A percentile compares a stretch with the other conserved stretches of the same genome.
Conservation (phyloP, 2,113 vertebrate species). For the Rhombomys opimus region DNA sequence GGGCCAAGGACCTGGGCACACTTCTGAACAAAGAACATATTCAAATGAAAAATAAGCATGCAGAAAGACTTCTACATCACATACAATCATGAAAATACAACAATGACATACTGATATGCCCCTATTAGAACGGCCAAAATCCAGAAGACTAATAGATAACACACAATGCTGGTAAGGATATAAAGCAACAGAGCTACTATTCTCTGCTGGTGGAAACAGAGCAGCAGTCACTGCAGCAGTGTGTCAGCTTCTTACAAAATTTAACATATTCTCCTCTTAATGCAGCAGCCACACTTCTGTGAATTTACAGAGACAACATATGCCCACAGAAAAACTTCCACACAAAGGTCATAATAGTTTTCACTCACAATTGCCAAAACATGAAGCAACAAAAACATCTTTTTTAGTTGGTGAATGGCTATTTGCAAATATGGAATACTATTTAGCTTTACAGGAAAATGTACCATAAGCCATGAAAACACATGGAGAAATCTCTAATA, state of each 20-base stretch:
- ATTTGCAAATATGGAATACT: background rate
- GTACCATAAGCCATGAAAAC: background rate
- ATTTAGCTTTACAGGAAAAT: background rate
- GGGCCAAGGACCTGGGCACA: background rate
- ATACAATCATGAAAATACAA: background rate
- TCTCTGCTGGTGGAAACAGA: background rate
- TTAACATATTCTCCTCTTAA: background rate
- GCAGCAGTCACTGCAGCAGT: background rate
- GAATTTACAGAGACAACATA: background rate
- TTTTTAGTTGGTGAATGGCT: background rate
- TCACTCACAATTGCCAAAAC: slow-evolving; percentile 15
- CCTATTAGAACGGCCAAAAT: background rate
- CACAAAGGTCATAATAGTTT: background rate
- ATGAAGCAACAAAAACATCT: background rate
- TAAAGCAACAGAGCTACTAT: background rate
- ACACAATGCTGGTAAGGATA: background rate
- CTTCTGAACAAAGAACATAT: background rate
- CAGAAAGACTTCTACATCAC: background rate
- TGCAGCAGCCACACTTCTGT: background rate
- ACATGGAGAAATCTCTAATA: background rate
- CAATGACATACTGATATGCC: background rate
- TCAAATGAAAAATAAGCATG: background rate
- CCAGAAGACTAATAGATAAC: background rate
- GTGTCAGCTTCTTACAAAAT: background rate
- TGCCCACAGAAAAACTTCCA: background rate